Evolutionary conservation across 2,797 vertebrate genomes (phyloP), one percentile per base, ranked within the genome.

Genomic region (Oreochromis mossambicus): DNA sequence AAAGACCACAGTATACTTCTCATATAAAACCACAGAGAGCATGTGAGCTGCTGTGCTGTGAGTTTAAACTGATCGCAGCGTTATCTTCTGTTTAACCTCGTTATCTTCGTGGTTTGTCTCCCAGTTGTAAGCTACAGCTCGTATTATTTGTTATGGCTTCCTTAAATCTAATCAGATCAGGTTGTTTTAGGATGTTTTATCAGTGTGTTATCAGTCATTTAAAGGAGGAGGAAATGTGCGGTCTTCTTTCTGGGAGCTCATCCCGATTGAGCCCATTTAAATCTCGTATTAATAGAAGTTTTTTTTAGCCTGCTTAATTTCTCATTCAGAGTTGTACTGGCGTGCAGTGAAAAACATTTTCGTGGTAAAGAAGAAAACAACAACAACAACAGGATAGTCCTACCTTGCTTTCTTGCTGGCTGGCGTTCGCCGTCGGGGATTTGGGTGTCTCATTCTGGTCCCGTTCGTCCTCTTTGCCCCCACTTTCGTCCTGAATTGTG

Each of bases 331-430:
- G 56, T 78, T 83, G 17, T 7, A 19, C 10, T 29, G 21, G 78
- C 19, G 36, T 26, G 38, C 24, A 61, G 19, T 14, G 14, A 68
- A 52, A 38, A 43, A 48, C 26, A 50, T 32, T 77, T 10, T 8
- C 68, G 6, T 58, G 19, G 19, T 77, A 58, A 46, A 83, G 9
- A 73, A 38, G 34, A n/a, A 36, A 83, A 81, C 12, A 13, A 83
- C 6, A 84, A 80, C 2, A 77, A 78, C 2, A 77, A 73, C 9
- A 38, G n/a, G 24, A 58, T 41, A 43, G 80, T 82, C 92, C 66
- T 95, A 97, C 96, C 97, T 97, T 97, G 51, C 96, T 96, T 89
- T 97, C 96, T 82, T 95, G 96, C 81, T 96, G 96, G 84, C 89
- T 94, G 88, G 86, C 78, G 46, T 85, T 94, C 5, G 91, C 87